Base-by-base conservation (phyloP, 92 coral and sea anemone species). In the Umimayanthus kanabou region DNA sequence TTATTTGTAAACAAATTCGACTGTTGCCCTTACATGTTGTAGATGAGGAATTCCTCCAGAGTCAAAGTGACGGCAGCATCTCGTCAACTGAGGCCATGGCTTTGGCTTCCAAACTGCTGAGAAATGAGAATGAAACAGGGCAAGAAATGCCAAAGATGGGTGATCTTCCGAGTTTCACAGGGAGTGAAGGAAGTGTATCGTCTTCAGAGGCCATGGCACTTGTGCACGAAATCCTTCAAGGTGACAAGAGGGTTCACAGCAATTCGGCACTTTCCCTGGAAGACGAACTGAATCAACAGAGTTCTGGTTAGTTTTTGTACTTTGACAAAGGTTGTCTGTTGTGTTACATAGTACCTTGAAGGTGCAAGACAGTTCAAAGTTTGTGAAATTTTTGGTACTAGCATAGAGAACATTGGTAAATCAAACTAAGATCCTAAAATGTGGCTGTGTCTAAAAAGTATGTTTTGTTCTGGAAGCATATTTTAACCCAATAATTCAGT, bases 41-140 rank as follows among this genome's bases (percentile, higher is more conserved):
- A 39, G 29, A 40, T 76, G 49, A 76, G 22, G 25, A 45, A 20
- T 40, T 5, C 6, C 57, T 42, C 53, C 53, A 14, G 80, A 25
- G 30, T 77, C 5, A 43, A 77, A 77, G 80, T 77, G 80, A 77
- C 5, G 33, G 28, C 14, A 39, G 50, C 20, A 2, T 77, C 58
- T 39, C 57, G 26, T 43, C 80, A 20, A 77, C 80, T 40, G 80
- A 43, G 22, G 80, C 80, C 16, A 33, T 73, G 77, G 77, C 77
- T 73, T 33, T 73, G 77, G 77, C 33, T 15, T 3, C 77, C 0
- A 8, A 28, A 28, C 77, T 73, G 39, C 29, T 77, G 61, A 14
- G 33, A 77, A 25, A 40, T 43, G 61, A n/a, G 15, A 14, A 73
- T 30, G 77, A 22, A 30, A 30, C 22, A 18, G 45, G 4, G 75